Base-by-base conservation (phyloP, 2,113 vertebrate genomes). In the Hassar affinis region DNA sequence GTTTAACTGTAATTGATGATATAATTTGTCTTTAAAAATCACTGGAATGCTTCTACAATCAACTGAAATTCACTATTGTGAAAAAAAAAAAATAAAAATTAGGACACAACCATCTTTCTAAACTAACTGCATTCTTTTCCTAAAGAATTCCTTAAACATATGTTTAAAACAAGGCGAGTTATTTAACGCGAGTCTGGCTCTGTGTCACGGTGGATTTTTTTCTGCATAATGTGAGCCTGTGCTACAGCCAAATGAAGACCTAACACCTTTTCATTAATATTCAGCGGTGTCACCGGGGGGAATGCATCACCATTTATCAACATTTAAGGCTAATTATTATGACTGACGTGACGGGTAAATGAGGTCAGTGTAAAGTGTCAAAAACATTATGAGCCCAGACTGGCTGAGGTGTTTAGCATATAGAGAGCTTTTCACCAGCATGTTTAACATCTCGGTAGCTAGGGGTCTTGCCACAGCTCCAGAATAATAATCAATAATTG, bases 291-390 rank as follows among this genome's bases (percentile, higher is more conserved):
- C 62, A 78, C 87, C 80, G 79, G 84, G 80, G 38, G 86, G 83
- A 85, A 85, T 90, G 84, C 84, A 85, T 75, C 86, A 83, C 81
- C 79, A 76, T 91, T 88, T 87, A 85, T 89, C 87, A 89, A 89
- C 86, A 89, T 88, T 90, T 85, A 91, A 86, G 88, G 86, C 84
- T 88, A 83, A 90, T 90, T 91, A 88, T 89, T 91, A 88, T 80
- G 83, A 66, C 82, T 87, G 88, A 89, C 85, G 85, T 87, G 86
- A 85, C 78, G 85, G 88, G 88, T 91, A 88, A 83, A 78, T 25
- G 12, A 86, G 90, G 89, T 91, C 90, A 91, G 62, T 49, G 69
- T 61, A 82, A 89, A 84, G 87, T 81, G 89, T 88, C 57, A 69
- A 81, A 88, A 87, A 85, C 84, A 87, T 87, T 85, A 87, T 61